These are phyloP conservation scores for Scartelaos histophorus DNA, from an alignment of 2,113 vertebrate species.

Conservation along the genomic window DNA sequence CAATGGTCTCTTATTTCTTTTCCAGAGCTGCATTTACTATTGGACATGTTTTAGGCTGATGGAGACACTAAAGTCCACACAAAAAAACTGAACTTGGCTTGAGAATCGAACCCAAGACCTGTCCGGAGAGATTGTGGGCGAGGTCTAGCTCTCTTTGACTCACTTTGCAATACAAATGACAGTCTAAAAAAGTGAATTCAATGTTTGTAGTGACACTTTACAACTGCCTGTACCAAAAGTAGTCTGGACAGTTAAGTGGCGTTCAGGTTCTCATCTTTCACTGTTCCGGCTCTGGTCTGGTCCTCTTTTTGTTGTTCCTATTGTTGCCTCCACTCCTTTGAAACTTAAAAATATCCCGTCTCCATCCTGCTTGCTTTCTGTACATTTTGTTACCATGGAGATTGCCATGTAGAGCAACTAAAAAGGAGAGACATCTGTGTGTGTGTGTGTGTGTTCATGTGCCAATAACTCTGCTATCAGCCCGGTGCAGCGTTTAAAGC, in stretches of 20 bases:
- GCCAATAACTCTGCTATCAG: conserved; percentile 66
- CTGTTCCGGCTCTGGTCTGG: conserved; percentile 29
- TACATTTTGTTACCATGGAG: conserved; percentile 74
- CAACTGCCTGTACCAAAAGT: background rate
- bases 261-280: conserved; percentile 48
- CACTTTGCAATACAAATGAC: too few relatives aligned
- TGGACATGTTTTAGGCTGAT: too few relatives aligned
- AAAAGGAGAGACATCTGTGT: conserved; percentile 16
- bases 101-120: too few relatives aligned
- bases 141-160: too few relatives aligned
- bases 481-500: conserved; percentile 57
- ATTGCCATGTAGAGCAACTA: conserved; percentile 61
- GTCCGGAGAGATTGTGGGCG: too few relatives aligned
- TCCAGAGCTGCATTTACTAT: too few relatives aligned
- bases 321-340: conserved; percentile 71
- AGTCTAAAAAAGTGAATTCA: background rate
- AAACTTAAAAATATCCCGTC: conserved; percentile 73
- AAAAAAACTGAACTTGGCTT: too few relatives aligned
- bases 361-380: conserved; percentile 54
- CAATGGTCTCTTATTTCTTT: too few relatives aligned
- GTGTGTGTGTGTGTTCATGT: conserved; percentile 38
- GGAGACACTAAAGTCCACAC: too few relatives aligned
- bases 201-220: background rate
- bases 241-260: conserved; percentile 20
- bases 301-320: conserved; percentile 57